Conservation (phyloP, 2,113 vertebrate species). For the Cacatua alba region DNA sequence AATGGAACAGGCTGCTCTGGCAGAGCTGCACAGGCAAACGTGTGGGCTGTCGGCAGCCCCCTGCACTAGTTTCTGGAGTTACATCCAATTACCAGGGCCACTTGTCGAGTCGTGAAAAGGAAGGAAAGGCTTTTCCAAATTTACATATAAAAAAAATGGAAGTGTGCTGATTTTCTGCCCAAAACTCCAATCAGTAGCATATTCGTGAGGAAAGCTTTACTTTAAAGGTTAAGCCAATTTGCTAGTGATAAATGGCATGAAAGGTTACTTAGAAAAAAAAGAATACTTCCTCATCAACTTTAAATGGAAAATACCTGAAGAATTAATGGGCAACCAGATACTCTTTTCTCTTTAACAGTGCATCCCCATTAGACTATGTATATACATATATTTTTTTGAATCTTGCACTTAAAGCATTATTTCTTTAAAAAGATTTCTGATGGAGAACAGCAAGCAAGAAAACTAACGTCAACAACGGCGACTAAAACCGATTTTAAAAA, state of each 20-base stretch:
- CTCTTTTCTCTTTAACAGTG: not conserved
- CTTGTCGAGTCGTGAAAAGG: not conserved
- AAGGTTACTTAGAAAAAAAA: not conserved
- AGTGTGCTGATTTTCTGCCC: not conserved
- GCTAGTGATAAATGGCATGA: not conserved
- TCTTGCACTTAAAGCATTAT: not conserved
- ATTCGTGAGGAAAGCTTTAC: not conserved
- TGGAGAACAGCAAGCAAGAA: not conserved
- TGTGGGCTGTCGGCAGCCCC: not conserved
- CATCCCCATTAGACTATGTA: not conserved
- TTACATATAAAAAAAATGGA: not conserved
- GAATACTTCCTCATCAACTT: not conserved
- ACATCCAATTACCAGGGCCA: not conserved
- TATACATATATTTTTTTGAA: not conserved
- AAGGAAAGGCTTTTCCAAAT: not conserved
- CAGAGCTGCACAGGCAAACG: not conserved
- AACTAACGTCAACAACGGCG: slow-evolving; percentile 18
- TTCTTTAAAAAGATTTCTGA: not conserved
- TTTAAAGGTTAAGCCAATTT: not conserved
- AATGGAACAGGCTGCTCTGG: not conserved
- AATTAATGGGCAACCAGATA: not conserved
- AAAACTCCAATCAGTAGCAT: not conserved
- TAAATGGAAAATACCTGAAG: slow-evolving; percentile 11
- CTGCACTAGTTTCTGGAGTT: not conserved
- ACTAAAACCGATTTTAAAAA: slow-evolving; percentile 3